phyloP scores from a whole-genome alignment of 2,888 invertebrate species.

The Tinea pellionella region DNA sequence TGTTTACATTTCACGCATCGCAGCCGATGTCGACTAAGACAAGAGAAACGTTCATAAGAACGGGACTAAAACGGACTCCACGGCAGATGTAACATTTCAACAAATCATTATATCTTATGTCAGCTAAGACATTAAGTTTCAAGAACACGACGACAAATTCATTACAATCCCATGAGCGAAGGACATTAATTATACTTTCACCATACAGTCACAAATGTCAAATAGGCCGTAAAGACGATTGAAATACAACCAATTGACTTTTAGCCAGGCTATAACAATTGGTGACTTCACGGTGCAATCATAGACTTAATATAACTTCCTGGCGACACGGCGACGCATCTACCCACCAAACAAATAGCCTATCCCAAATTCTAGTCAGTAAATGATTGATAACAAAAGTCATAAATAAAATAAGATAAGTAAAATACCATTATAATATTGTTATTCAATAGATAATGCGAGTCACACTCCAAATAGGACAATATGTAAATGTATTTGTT shows the following conservation, averaged over 20 bases:
- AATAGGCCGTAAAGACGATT: slow-evolving; percentile 23
- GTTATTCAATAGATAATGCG: neutral
- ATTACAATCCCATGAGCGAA: neutral
- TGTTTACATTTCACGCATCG: slow-evolving; percentile 5
- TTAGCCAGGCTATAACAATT: neutral
- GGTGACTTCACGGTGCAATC: neutral
- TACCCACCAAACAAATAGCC: neutral
- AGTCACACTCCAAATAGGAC: neutral
- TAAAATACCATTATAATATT: neutral
- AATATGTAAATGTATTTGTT: neutral
- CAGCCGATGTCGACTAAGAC: slow-evolving; percentile 1
- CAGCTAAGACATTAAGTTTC: neutral
- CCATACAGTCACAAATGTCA: slow-evolving; percentile 23
- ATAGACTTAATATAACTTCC: neutral
- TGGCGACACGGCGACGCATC: neutral
- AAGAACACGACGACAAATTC: neutral
- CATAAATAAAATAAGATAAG: neutral
- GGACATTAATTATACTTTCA: slow-evolving; percentile 17
- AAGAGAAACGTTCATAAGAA: slow-evolving; percentile 1
- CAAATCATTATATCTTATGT: neutral
- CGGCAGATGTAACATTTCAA: neutral
- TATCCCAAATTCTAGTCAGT: neutral
- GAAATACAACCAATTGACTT: slow-evolving; percentile 15
- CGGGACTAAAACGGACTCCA: neutral
- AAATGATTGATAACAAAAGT: neutral